A percentile compares a stretch with the other conserved stretches of the same genome.
Conservation (phyloP, 2,888 invertebrate species). For the Lepidochrysops patricia region DNA sequence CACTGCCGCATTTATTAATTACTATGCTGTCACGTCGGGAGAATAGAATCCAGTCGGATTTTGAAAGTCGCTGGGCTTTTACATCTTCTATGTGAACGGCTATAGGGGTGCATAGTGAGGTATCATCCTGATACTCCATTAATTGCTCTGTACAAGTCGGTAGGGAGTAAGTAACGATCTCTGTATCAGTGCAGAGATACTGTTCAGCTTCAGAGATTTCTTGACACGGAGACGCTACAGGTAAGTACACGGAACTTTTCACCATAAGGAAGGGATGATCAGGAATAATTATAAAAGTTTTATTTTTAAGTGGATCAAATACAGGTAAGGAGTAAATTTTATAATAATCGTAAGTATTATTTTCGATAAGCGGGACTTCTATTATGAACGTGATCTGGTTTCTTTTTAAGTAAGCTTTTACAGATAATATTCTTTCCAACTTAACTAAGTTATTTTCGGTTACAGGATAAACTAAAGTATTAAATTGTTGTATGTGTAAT, state of each 20-base stretch:
- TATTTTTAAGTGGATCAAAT: constrained; percentile 12
- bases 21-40: no score
- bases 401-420: constrained; percentile 22
- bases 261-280: constrained; percentile 24
- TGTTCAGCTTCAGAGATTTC: constrained; percentile 15
- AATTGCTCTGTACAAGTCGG: constrained; percentile 12
- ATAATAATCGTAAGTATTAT: constrained; percentile 18
- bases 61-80: constrained; percentile 14
- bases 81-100: constrained; percentile 12
- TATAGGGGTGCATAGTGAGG: constrained; percentile 6
- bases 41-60: no score
- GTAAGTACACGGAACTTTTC: constrained; percentile 19
- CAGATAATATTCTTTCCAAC: constrained; percentile 19
- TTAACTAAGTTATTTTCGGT: constrained; percentile 21
- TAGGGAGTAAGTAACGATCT: constrained; percentile 9
- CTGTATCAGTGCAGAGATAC: constrained; percentile 13
- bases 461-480: constrained; percentile 17
- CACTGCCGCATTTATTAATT: constrained; percentile 6
- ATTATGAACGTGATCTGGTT: constrained; percentile 24
- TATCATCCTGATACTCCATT: constrained; percentile 8
- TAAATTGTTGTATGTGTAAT: constrained; percentile 12
- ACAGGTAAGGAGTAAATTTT: constrained; percentile 20
- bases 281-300: constrained; percentile 18
- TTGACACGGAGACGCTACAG: constrained; percentile 20
- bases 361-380: constrained; percentile 19